These are phyloP conservation scores for Typhlichthys eigenmanni DNA, from an alignment of 2,797 vertebrate species.

Conservation along the genomic window DNA sequence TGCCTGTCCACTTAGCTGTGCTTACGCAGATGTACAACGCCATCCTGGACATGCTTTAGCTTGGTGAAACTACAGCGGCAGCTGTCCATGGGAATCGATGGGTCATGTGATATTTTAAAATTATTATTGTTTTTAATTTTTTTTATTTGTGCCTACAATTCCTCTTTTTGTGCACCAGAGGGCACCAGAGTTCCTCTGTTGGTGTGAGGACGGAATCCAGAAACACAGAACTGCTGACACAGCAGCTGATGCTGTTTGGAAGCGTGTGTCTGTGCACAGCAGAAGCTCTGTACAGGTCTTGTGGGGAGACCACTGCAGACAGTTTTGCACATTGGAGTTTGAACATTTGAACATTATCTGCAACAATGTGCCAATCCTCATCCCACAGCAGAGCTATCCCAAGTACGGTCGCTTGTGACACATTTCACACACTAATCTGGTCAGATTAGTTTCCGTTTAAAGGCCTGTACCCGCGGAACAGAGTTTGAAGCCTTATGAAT, in stretches of 20 bases:
- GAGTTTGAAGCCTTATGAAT: background rate
- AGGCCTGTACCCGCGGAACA: background rate
- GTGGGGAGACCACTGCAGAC: constrained; percentile 8
- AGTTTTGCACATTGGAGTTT: constrained; percentile 4
- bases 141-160: constrained; percentile 51
- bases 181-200: constrained; percentile 58
- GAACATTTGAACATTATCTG: background rate
- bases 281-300: constrained; percentile 31
- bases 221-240: constrained; percentile 21
- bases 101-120: background rate
- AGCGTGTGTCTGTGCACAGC: constrained; percentile 34
- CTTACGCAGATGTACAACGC: constrained; percentile 98
- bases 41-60: constrained; percentile 93
- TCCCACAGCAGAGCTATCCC: constrained; percentile 38
- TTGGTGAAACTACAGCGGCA: constrained; percentile 25
- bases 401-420: constrained; percentile 49
- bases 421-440: constrained; percentile 40
- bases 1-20: constrained; percentile 95
- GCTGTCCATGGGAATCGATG: too few relatives aligned
- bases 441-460: constrained; percentile 31
- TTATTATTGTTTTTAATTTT: constrained; percentile 14
- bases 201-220: background rate
- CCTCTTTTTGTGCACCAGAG: constrained; percentile 61
- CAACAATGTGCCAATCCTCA: constrained; percentile 24
- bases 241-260: too few relatives aligned